phyloP scores from a whole-genome alignment of 2,888 invertebrate species.

The Coleophora flavipennella region DNA sequence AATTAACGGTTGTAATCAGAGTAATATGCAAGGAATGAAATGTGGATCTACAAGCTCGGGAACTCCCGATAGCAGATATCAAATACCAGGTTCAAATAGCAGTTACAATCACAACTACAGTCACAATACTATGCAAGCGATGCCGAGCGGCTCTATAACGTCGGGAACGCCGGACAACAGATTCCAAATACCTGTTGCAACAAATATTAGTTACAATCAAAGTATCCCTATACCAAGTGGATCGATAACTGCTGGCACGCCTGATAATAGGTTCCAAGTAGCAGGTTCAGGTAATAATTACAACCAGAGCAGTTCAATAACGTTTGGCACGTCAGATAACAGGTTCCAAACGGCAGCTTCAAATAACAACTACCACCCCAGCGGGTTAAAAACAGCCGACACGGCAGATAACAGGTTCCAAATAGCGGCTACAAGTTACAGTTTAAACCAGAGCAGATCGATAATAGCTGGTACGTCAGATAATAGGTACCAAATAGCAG shows the following conservation, averaged over 20 bases:
- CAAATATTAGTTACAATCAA: neutral
- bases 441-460: slow-evolving; percentile 2
- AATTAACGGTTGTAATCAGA: neutral
- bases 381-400: slow-evolving; percentile 4
- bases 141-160: slow-evolving; percentile 10
- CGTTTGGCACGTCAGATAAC: slow-evolving; percentile 13
- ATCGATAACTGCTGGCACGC: slow-evolving; percentile 8
- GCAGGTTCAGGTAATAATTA: slow-evolving; percentile 11
- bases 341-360: slow-evolving; percentile 17
- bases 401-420: slow-evolving; percentile 16
- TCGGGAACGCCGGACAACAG: slow-evolving; percentile 3
- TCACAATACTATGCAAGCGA: slow-evolving; percentile 2
- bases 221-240: slow-evolving; percentile 16
- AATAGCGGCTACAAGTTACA: slow-evolving; percentile 10
- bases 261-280: slow-evolving; percentile 9
- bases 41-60: slow-evolving; percentile 7
- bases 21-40: neutral
- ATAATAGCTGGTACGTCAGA: slow-evolving; percentile 14
- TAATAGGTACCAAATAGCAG: neutral
- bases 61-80: slow-evolving; percentile 15
- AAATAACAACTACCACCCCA: slow-evolving; percentile 6
- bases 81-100: slow-evolving; percentile 14
- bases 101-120: no score
- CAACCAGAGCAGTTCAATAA: slow-evolving; percentile 3
- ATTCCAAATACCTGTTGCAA: slow-evolving; percentile 1